Percentiles rank a stretch among this genome's conserved stretches.
phyloP scores from a whole-genome alignment of 2,797 vertebrate genomes.

The Chromobotia macracanthus region DNA sequence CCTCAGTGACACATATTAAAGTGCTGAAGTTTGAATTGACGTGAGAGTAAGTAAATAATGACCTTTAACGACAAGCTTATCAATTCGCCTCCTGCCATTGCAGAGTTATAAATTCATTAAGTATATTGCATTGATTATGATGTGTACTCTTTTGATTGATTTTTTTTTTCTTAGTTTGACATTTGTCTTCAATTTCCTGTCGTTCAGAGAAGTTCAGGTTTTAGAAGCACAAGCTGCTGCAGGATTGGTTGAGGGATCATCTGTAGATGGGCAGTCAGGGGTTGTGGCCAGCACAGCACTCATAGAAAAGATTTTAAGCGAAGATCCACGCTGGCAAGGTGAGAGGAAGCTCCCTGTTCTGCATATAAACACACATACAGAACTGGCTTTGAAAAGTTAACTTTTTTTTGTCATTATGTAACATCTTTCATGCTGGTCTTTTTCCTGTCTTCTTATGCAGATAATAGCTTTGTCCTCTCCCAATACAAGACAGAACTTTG shows the following conservation, averaged over 20 bases:
- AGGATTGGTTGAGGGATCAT: conserved; percentile 83
- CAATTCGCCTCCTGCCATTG: neutral
- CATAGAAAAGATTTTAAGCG: conserved; percentile 95
- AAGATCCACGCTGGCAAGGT: conserved; percentile 99
- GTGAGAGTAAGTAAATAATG: neutral
- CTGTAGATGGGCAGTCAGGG: conserved; percentile 90
- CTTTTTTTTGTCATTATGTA: too few relatives aligned
- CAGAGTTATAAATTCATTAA: neutral
- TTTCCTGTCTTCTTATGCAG: conserved; percentile 66
- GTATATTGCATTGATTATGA: neutral
- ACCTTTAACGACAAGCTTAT: neutral
- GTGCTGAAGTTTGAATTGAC: neutral
- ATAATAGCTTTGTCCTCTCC: conserved; percentile 92
- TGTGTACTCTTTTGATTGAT: neutral
- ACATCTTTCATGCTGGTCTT: conserved; percentile 11
- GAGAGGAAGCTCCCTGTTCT: conserved; percentile 10
- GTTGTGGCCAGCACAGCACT: conserved; percentile 96
- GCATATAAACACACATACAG: neutral
- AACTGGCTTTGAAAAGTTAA: neutral
- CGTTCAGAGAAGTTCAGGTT: conserved; percentile 90
- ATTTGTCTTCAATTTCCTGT: neutral
- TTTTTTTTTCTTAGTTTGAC: neutral
- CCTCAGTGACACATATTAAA: neutral
- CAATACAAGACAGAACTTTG: conserved; percentile 99
- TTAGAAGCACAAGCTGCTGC: conserved; percentile 93